These are phyloP conservation scores for Ceriagrion tenellum DNA, from an alignment of 2,888 invertebrate genomes.

Conservation along the genomic window DNA sequence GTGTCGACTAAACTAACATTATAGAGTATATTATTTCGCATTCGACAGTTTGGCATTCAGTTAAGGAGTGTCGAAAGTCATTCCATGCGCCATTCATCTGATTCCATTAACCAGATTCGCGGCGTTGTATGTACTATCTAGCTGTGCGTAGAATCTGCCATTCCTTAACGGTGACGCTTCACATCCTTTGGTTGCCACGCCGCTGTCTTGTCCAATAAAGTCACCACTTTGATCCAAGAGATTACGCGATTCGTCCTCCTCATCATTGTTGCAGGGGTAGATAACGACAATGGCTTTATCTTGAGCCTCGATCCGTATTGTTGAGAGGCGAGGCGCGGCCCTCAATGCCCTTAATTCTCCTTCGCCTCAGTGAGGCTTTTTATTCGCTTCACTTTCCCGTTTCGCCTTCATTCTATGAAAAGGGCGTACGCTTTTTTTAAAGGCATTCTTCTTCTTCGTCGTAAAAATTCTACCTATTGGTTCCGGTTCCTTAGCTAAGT, in stretches of 20 bases:
- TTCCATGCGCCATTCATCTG: neutral
- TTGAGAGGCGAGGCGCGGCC: neutral
- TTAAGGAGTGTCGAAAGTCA: neutral
- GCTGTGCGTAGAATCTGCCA: conserved; percentile 17
- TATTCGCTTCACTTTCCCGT: neutral
- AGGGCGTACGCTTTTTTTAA: neutral
- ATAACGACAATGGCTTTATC: conserved; percentile 3
- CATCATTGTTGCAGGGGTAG: neutral
- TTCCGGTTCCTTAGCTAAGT: neutral
- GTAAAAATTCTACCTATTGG: neutral
- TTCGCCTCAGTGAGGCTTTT: neutral
- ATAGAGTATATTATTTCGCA: neutral
- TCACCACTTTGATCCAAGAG: conserved; percentile 50
- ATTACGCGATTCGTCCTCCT: conserved; percentile 17
- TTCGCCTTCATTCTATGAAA: neutral
- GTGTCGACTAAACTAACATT: too few relatives aligned
- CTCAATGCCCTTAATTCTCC: neutral
- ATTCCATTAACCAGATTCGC: neutral
- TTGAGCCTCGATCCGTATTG: conserved; percentile 15
- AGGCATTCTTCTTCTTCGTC: neutral
- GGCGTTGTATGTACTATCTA: neutral
- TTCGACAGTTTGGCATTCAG: neutral
- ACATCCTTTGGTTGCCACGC: neutral
- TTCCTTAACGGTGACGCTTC: conserved; percentile 39
- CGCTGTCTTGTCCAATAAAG: conserved; percentile 50